A percentile compares a stretch with the other conserved stretches of the same genome.
Evolutionary conservation across 2,888 invertebrate species (phyloP).

Genomic region (Microchrysa polita): DNA sequence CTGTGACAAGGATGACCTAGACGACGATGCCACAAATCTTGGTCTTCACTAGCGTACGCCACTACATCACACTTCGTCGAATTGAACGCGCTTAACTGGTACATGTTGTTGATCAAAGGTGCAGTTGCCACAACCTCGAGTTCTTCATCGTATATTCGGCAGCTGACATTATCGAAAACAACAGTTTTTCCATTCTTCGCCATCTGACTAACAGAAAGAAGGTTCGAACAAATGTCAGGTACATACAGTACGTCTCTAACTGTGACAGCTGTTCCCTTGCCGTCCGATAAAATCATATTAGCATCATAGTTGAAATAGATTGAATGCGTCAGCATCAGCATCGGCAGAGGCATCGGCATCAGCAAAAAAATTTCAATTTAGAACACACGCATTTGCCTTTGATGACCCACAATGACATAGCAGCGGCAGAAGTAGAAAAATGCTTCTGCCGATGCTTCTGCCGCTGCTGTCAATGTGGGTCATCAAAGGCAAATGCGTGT

Average conservation of each 20-base stretch:
- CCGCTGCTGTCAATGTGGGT: too few relatives aligned
- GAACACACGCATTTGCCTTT: too few relatives aligned
- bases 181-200: constrained; percentile 40
- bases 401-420: too few relatives aligned
- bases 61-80: background rate
- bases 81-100: background rate
- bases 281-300: too few relatives aligned
- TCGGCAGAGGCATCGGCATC: too few relatives aligned
- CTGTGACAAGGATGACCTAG: constrained; percentile 53
- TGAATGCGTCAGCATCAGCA: too few relatives aligned
- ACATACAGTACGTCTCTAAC: constrained; percentile 34
- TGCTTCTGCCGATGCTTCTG: too few relatives aligned
- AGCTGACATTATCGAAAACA: constrained; percentile 24
- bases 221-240: constrained; percentile 49
- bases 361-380: too few relatives aligned
- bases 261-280: background rate
- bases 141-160: constrained; percentile 29
- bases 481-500: too few relatives aligned
- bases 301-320: too few relatives aligned
- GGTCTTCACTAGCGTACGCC: background rate
- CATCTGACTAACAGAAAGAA: constrained; percentile 51
- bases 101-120: background rate
- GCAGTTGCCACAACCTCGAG: constrained; percentile 29
- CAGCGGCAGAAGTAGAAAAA: too few relatives aligned
- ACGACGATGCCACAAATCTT: constrained; percentile 48